Evolutionary conservation across 2,113 vertebrate species (phyloP).

Genomic region (Oryzias woworae): DNA sequence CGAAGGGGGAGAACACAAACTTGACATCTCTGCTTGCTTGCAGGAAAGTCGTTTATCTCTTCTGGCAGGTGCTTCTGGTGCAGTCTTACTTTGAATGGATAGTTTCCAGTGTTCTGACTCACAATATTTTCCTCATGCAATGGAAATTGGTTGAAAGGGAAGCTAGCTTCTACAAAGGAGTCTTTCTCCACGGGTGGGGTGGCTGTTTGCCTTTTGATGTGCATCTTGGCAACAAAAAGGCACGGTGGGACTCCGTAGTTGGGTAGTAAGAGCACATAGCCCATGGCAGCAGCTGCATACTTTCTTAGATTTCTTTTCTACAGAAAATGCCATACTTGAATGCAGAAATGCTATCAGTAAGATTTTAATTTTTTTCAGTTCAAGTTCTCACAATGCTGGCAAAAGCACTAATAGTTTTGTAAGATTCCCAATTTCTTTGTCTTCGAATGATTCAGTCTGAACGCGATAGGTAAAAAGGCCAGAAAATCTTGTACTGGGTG

Average conservation of each 20-base stretch:
- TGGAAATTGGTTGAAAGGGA: slow-evolving; percentile 46
- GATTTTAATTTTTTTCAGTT: no score
- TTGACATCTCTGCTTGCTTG: slow-evolving; percentile 28
- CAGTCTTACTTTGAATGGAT: slow-evolving; percentile 38
- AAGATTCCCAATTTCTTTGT: no score
- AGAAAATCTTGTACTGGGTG: no score
- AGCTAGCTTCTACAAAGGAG: slow-evolving; percentile 31
- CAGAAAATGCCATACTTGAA: no score
- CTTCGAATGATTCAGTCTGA: no score
- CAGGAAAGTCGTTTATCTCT: slow-evolving; percentile 31
- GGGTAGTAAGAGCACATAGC: not conserved
- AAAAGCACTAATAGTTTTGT: no score
- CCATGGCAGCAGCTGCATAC: not conserved
- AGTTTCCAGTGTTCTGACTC: slow-evolving; percentile 47
- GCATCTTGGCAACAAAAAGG: slow-evolving; percentile 25
- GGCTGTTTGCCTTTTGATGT: slow-evolving; percentile 42
- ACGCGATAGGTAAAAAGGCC: no score
- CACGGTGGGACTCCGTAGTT: no score
- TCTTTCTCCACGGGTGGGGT: slow-evolving; percentile 42
- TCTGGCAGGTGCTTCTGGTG: slow-evolving; percentile 10
- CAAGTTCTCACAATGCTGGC: no score
- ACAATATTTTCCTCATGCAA: slow-evolving; percentile 32
- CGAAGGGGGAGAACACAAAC: slow-evolving; percentile 21
- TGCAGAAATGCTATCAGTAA: no score
- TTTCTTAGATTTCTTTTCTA: not conserved